Conservation (phyloP, 2,888 invertebrate genomes). For the Cataglyphis livida region DNA sequence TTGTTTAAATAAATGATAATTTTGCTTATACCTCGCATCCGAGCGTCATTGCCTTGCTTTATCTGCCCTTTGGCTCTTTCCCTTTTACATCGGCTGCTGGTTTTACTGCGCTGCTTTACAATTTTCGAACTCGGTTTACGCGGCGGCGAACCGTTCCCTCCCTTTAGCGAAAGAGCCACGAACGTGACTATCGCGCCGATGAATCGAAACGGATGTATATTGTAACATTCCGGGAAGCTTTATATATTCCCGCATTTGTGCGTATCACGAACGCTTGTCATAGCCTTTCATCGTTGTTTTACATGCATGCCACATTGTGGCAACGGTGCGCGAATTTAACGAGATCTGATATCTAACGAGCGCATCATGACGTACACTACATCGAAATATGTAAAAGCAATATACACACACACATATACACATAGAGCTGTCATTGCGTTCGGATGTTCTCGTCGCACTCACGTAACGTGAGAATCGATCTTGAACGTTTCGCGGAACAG, state of each 20-base stretch:
- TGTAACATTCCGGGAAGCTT: conserved; percentile 54
- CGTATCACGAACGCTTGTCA: conserved; percentile 47
- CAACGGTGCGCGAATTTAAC: conserved; percentile 9
- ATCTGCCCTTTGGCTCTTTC: neutral
- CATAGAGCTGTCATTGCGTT: neutral
- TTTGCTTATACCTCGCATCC: conserved; percentile 54
- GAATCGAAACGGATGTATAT: conserved; percentile 55
- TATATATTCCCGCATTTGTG: conserved; percentile 42
- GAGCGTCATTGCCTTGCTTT: neutral
- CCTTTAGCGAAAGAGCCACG: conserved; percentile 49
- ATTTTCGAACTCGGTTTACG: conserved; percentile 53
- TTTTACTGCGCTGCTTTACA: conserved; percentile 48
- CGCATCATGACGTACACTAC: neutral
- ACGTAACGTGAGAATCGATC: conserved; percentile 14
- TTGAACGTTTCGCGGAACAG: conserved; percentile 7
- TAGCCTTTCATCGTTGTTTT: conserved; percentile 48
- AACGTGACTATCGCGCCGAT: conserved; percentile 55
- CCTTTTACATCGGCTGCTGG: conserved; percentile 25
- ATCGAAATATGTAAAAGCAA: neutral
- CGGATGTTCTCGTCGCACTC: neutral
- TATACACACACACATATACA: neutral
- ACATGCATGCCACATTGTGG: conserved; percentile 31
- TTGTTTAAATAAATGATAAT: conserved; percentile 57
- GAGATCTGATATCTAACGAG: conserved; percentile 36
- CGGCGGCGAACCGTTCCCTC: conserved; percentile 30